Conservation (phyloP, 2,113 vertebrate genomes). For the Corythornis madagascariensis region DNA sequence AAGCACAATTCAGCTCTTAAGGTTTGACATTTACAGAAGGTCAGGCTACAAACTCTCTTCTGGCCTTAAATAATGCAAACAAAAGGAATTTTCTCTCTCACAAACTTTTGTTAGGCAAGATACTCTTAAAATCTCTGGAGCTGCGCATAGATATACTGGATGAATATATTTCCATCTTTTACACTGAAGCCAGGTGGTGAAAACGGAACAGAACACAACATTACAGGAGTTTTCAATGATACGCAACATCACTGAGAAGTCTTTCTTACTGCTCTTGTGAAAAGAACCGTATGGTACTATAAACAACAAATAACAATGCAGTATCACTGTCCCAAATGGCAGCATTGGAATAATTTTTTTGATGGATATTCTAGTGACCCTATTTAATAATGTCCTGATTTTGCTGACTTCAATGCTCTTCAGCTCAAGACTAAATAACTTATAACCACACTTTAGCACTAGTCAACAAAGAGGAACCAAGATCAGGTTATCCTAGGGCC, state of each 20-base stretch:
- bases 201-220: not conserved
- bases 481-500: not conserved
- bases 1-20: not conserved
- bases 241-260: not conserved
- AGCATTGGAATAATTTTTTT: not conserved
- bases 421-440: not conserved
- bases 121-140: constrained; percentile 12
- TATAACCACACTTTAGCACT: not conserved
- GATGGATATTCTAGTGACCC: not conserved
- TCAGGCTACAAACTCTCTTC: not conserved
- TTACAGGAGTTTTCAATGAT: not conserved
- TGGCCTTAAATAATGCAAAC: constrained; percentile 19
- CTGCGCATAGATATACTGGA: not conserved
- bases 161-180: constrained; percentile 31
- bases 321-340: not conserved
- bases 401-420: not conserved
- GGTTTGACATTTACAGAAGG: constrained; percentile 51
- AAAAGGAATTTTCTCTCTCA: constrained; percentile 3
- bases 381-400: not conserved
- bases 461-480: not conserved
- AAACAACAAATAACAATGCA: not conserved
- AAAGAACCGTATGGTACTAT: not conserved
- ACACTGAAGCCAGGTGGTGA: not conserved
- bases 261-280: not conserved
- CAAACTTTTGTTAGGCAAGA: constrained; percentile 18